phyloP scores from a whole-genome alignment of 2,888 invertebrate species.

The Gortyna flavago region DNA sequence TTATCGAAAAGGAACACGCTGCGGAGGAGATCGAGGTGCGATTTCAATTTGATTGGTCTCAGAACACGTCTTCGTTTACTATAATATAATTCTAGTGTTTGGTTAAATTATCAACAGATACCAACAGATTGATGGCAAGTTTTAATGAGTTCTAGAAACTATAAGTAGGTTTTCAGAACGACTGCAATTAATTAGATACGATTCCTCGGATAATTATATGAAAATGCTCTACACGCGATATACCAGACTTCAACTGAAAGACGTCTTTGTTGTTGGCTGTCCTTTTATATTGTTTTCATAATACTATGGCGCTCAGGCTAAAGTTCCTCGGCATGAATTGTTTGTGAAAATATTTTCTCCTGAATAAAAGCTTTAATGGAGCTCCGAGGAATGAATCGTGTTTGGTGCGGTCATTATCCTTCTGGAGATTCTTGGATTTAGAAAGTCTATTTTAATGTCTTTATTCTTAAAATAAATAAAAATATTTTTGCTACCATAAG shows the following conservation, averaged over 20 bases:
- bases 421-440: neutral
- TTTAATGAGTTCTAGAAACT: conserved; percentile 11
- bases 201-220: neutral
- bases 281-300: conserved; percentile 29
- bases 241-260: neutral
- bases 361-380: conserved; percentile 51
- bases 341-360: conserved; percentile 34
- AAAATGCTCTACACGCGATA: conserved; percentile 9
- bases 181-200: neutral
- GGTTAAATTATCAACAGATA: conserved; percentile 12
- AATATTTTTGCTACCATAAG: neutral
- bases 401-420: conserved; percentile 35
- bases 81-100: conserved; percentile 11
- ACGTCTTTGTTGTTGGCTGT: conserved; percentile 2
- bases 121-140: conserved; percentile 7
- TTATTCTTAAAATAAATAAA: neutral
- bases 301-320: conserved; percentile 30
- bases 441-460: neutral
- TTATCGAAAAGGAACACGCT: conserved; percentile 20
- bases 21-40: neutral
- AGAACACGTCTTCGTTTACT: conserved; percentile 27
- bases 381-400: conserved; percentile 21
- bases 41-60: conserved; percentile 29
- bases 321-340: conserved; percentile 27
- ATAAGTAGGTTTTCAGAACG: conserved; percentile 10